Percentiles rank a stretch among this genome's conserved stretches.
phyloP scores from a whole-genome alignment of 2,797 vertebrate species.

The Ctenochaetus hawaiiensis region DNA sequence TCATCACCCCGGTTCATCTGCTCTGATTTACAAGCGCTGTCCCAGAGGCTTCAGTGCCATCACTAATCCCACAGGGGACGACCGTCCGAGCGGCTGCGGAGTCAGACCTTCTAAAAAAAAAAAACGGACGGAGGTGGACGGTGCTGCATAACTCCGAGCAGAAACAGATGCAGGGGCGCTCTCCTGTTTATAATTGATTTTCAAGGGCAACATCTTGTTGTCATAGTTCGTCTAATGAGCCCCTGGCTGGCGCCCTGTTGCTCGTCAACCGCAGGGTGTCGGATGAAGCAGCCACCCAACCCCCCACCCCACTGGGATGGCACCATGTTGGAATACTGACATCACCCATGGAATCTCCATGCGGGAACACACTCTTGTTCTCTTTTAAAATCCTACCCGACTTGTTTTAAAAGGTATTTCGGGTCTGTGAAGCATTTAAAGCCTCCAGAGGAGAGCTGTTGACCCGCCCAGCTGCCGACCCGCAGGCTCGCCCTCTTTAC shows the following conservation, averaged over 20 bases:
- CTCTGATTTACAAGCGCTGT: slow-evolving; percentile 84
- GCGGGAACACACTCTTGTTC: slow-evolving; percentile 49
- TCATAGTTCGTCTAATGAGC: slow-evolving; percentile 87
- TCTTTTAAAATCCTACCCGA: slow-evolving; percentile 33
- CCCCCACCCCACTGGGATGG: slow-evolving; percentile 23
- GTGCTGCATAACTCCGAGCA: slow-evolving; percentile 75
- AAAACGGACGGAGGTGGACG: slow-evolving; percentile 66
- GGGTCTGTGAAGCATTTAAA: slow-evolving; percentile 65
- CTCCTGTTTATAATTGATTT: slow-evolving; percentile 87
- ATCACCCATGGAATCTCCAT: slow-evolving; percentile 71
- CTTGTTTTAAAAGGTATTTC: slow-evolving; percentile 68
- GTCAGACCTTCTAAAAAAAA: slow-evolving; percentile 61
- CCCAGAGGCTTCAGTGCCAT: slow-evolving; percentile 77
- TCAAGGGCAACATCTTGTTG: slow-evolving; percentile 85
- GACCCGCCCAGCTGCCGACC: slow-evolving; percentile 57
- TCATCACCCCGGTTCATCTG: slow-evolving; percentile 82
- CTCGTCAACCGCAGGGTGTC: slow-evolving; percentile 74
- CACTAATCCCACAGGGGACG: slow-evolving; percentile 81
- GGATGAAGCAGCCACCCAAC: slow-evolving; percentile 30
- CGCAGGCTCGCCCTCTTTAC: slow-evolving; percentile 44
- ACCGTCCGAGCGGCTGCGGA: slow-evolving; percentile 71
- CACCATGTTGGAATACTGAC: slow-evolving; percentile 64
- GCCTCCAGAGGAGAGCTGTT: slow-evolving; percentile 40
- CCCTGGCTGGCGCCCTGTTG: slow-evolving; percentile 79
- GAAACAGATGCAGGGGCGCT: slow-evolving; percentile 84